These are phyloP conservation scores for Mamestra brassicae DNA, from an alignment of 2,888 invertebrate species.

Conservation along the genomic window DNA sequence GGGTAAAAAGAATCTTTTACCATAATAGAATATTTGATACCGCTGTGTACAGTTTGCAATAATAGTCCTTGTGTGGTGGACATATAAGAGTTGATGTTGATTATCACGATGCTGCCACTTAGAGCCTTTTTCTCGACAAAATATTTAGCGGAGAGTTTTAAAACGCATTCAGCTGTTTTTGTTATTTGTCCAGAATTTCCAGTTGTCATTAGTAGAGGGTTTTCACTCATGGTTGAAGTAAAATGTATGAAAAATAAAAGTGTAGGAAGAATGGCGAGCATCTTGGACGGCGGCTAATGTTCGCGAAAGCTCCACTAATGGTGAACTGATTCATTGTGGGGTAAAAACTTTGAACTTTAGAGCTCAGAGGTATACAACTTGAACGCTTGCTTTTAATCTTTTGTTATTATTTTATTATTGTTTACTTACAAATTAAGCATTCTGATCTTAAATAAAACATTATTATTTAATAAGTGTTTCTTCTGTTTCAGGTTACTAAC, in stretches of 20 bases:
- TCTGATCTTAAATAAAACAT: neutral
- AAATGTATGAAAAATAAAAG: slow-evolving; percentile 71
- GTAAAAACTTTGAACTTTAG: slow-evolving; percentile 68
- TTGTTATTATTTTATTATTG: neutral
- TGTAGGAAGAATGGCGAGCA: slow-evolving; percentile 64
- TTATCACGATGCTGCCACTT: slow-evolving; percentile 88
- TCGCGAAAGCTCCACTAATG: slow-evolving; percentile 53
- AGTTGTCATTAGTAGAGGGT: slow-evolving; percentile 81
- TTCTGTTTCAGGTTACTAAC: neutral
- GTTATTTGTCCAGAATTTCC: slow-evolving; percentile 81
- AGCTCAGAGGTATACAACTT: slow-evolving; percentile 53
- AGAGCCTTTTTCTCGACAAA: slow-evolving; percentile 88
- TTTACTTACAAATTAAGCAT: neutral
- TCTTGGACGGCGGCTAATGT: slow-evolving; percentile 66
- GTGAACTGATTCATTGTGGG: slow-evolving; percentile 47
- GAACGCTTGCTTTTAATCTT: slow-evolving; percentile 13
- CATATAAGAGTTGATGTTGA: slow-evolving; percentile 86
- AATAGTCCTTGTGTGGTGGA: slow-evolving; percentile 84
- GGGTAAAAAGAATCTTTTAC: slow-evolving; percentile 88
- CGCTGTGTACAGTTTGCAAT: slow-evolving; percentile 85
- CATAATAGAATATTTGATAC: slow-evolving; percentile 88
- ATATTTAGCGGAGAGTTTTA: slow-evolving; percentile 89
- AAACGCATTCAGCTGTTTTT: slow-evolving; percentile 88
- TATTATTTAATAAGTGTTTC: neutral
- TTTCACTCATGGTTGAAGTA: slow-evolving; percentile 75